Evolutionary conservation across 2,113 vertebrate genomes (phyloP).

Genomic region (Cephalopholis sonnerati): DNA sequence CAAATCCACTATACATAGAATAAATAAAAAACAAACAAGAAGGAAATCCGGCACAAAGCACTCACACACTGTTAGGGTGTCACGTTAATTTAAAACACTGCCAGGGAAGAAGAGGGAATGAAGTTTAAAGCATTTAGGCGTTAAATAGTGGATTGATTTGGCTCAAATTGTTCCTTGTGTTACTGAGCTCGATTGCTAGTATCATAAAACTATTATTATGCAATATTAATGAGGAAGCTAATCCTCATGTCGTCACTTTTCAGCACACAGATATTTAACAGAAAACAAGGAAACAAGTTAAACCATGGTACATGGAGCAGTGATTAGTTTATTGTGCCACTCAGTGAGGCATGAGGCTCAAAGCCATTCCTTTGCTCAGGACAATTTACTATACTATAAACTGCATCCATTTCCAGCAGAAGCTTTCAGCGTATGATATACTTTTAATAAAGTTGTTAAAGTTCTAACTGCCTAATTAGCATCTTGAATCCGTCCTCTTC

Average conservation of each 20-base stretch:
- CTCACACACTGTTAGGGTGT: not conserved
- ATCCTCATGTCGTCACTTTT: not conserved
- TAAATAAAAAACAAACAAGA: not conserved
- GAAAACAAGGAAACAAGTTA: not conserved
- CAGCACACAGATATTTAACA: conserved; percentile 1
- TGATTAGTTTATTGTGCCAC: too few species aligned
- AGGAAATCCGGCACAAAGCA: not conserved
- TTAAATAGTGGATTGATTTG: not conserved
- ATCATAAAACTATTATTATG: not conserved
- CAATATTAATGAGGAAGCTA: conserved; percentile 15
- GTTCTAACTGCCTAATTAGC: too few species aligned
- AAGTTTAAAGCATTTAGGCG: not conserved
- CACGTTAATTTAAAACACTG: conserved; percentile 4
- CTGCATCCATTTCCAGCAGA: too few species aligned
- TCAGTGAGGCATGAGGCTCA: too few species aligned
- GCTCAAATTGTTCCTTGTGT: not conserved
- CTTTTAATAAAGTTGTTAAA: too few species aligned
- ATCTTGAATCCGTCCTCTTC: too few species aligned
- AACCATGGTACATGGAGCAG: too few species aligned
- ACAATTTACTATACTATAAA: too few species aligned
- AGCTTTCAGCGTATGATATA: too few species aligned
- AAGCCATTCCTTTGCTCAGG: too few species aligned
- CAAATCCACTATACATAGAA: conserved; percentile 10
- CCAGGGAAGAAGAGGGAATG: not conserved
- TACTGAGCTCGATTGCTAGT: not conserved